Percentiles rank a stretch among this genome's conserved stretches.
Evolutionary conservation across 2,888 invertebrate genomes (phyloP).

Genomic region (Alloplasta piceator): DNA sequence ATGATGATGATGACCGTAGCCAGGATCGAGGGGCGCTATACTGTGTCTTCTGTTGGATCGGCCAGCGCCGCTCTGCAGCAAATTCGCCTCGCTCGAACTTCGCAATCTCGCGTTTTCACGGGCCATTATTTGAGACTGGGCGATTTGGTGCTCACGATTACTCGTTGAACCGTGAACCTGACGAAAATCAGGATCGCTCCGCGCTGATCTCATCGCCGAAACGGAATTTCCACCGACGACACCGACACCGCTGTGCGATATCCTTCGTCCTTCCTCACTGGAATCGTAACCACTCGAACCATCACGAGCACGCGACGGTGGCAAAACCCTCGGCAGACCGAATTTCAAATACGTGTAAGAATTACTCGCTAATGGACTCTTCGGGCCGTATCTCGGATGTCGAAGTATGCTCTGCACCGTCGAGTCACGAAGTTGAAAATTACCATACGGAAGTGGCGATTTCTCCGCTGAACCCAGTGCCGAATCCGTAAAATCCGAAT

Average conservation of each 20-base stretch:
- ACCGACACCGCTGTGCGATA: constrained; percentile 84
- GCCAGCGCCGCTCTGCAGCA: constrained; percentile 83
- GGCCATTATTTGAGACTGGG: constrained; percentile 76
- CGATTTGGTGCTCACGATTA: constrained; percentile 68
- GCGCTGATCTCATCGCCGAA: constrained; percentile 87
- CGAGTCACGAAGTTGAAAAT: constrained; percentile 96
- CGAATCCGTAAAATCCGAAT: constrained; percentile 97
- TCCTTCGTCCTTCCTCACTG: constrained; percentile 87
- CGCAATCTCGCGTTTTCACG: constrained; percentile 76
- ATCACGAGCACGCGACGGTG: constrained; percentile 89
- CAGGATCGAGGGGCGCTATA: constrained; percentile 81
- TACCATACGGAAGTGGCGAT: constrained; percentile 96
- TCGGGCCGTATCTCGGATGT: constrained; percentile 95
- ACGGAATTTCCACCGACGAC: constrained; percentile 88
- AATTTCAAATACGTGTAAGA: constrained; percentile 98
- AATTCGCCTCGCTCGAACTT: constrained; percentile 94
- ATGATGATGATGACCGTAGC: constrained; percentile 70
- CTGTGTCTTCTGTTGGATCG: constrained; percentile 78
- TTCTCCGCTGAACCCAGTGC: constrained; percentile 96
- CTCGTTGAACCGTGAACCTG: constrained; percentile 77
- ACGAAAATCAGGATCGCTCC: constrained; percentile 93
- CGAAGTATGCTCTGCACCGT: constrained; percentile 95
- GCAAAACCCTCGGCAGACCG: constrained; percentile 95
- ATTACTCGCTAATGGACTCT: constrained; percentile 94
- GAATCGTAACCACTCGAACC: constrained; percentile 97